Conservation (phyloP, 2,888 invertebrate species). For the Mimas tiliae region DNA sequence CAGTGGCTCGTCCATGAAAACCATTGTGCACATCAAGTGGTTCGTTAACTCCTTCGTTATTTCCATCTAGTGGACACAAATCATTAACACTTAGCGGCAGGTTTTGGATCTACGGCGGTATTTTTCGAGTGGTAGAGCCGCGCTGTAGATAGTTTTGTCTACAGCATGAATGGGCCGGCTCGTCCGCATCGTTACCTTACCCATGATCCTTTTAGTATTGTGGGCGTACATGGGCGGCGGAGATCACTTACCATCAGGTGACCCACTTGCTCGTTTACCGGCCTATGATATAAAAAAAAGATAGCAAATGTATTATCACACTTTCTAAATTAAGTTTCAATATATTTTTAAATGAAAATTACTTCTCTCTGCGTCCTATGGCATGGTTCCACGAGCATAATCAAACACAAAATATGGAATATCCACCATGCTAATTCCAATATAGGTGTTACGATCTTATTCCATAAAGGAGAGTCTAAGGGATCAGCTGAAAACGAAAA, state of each 20-base stretch:
- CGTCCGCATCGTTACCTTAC: too few relatives aligned
- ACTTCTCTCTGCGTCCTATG: slow-evolving; percentile 68
- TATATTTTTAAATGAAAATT: slow-evolving; percentile 21
- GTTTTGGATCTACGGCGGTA: too few relatives aligned
- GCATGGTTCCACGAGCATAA: slow-evolving; percentile 75
- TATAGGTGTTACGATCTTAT: slow-evolving; percentile 21
- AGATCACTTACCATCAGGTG: too few relatives aligned
- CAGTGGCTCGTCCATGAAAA: slow-evolving; percentile 50
- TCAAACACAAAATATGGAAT: slow-evolving; percentile 60
- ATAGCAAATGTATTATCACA: background rate
- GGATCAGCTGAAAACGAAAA: slow-evolving; percentile 13
- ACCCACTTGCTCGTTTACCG: too few relatives aligned
- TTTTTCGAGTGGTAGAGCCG: too few relatives aligned
- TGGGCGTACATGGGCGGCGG: too few relatives aligned
- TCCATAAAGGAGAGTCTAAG: background rate
- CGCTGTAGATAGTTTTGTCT: too few relatives aligned
- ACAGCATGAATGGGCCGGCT: too few relatives aligned
- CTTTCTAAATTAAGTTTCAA: too few relatives aligned
- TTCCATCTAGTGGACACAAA: slow-evolving; percentile 37
- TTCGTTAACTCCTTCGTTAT: slow-evolving; percentile 41
- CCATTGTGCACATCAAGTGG: slow-evolving; percentile 45
- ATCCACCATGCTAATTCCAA: slow-evolving; percentile 67
- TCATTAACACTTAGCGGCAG: background rate
- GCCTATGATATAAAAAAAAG: too few relatives aligned
- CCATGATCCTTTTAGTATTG: too few relatives aligned